These are phyloP conservation scores for Pomatostomus ruficeps DNA, from an alignment of 2,113 vertebrate species.

Conservation along the genomic window DNA sequence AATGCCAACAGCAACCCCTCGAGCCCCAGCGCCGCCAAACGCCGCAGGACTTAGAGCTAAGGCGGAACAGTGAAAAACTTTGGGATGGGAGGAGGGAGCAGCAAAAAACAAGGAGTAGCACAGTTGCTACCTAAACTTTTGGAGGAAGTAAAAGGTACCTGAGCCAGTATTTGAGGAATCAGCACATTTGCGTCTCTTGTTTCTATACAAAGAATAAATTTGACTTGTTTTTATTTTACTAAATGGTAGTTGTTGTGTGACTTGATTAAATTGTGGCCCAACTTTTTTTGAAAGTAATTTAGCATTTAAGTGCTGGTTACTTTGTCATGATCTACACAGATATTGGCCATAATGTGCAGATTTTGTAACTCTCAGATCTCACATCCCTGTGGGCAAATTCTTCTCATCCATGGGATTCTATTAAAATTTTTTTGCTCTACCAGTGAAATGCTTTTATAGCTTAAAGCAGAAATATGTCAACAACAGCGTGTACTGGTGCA, in stretches of 20 bases:
- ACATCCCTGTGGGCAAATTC: neutral
- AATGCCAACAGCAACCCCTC: constrained; percentile 94
- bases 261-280: neutral
- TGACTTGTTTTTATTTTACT: constrained; percentile 12
- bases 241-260: neutral
- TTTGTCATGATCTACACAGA: neutral
- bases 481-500: rapidly evolving
- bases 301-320: neutral
- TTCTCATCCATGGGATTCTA: neutral
- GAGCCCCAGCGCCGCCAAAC: constrained; percentile 86
- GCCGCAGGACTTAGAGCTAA: constrained; percentile 67
- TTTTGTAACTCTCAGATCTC: neutral
- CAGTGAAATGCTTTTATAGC: neutral
- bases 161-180: neutral
- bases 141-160: neutral
- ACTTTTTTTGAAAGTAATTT: neutral
- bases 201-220: constrained; percentile 54
- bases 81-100: neutral
- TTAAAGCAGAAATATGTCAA: neutral
- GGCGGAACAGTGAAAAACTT: neutral
- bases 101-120: neutral
- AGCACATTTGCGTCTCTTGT: neutral
- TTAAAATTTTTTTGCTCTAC: neutral
- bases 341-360: neutral
- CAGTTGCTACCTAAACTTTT: neutral